Conservation (phyloP, 2,888 invertebrate genomes). For the Monopis laevigella region DNA sequence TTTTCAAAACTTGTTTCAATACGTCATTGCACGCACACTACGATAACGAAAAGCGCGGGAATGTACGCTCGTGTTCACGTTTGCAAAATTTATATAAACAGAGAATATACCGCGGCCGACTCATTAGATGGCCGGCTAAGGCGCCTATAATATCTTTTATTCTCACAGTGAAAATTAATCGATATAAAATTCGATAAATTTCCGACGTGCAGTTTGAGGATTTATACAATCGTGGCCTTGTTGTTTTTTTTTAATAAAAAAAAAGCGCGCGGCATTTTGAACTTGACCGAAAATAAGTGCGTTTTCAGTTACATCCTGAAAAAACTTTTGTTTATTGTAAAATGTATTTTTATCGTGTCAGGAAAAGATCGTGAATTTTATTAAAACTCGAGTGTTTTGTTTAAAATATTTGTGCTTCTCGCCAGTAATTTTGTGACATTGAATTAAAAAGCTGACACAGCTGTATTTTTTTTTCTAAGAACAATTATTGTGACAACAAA, state of each 20-base stretch:
- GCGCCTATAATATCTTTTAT: slow-evolving; percentile 5
- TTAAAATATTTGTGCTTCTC: slow-evolving; percentile 1
- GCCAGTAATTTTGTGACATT: slow-evolving; percentile 6
- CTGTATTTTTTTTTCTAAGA: background rate
- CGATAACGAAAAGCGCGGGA: background rate
- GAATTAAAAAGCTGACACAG: slow-evolving; percentile 6
- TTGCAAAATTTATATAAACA: slow-evolving; percentile 31
- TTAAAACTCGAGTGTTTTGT: background rate
- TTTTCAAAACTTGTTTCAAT: too few species aligned
- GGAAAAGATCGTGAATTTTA: background rate
- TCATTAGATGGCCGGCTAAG: slow-evolving; percentile 22
- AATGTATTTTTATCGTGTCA: slow-evolving; percentile 2
- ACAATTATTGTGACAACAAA: slow-evolving; percentile 3
- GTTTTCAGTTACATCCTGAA: background rate
- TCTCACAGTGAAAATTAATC: too few species aligned
- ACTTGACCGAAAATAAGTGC: background rate
- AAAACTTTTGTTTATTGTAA: background rate
- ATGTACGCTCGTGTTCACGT: too few species aligned
- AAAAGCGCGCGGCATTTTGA: background rate
- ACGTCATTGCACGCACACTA: slow-evolving; percentile 1
- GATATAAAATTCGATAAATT: too few species aligned
- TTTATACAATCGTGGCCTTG: too few species aligned
- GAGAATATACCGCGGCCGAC: slow-evolving; percentile 17
- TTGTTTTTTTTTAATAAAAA: slow-evolving; percentile 1
- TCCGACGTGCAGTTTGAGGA: too few species aligned